Conservation (phyloP, 1,140 invertebrate genomes). For the Leptonema lineaticorne region DNA sequence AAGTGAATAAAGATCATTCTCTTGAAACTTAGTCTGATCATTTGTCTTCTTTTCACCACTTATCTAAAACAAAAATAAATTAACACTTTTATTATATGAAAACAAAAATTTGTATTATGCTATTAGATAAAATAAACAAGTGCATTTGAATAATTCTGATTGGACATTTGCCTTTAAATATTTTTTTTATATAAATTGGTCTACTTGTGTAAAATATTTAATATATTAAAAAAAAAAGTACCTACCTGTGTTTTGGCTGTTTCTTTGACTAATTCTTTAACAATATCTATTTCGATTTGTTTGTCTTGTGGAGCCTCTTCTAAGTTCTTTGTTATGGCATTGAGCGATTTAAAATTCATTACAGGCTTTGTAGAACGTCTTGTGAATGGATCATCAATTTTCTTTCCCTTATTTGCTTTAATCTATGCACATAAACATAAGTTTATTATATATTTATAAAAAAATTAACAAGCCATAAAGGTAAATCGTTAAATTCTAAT, state of each 20-base stretch:
- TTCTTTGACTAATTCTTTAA: conserved; percentile 34
- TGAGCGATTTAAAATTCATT: conserved; percentile 72
- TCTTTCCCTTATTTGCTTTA: conserved; percentile 77
- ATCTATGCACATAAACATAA: conserved; percentile 50
- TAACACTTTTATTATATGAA: not conserved
- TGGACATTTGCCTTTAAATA: no score
- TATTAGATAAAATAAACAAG: no score
- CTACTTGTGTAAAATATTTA: no score
- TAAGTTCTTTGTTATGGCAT: conserved; percentile 51
- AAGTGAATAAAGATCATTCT: conserved; percentile 86
- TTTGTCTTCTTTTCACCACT: conserved; percentile 45
- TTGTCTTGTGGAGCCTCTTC: conserved; percentile 12
- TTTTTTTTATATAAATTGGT: no score
- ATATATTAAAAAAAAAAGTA: conserved; percentile 12
- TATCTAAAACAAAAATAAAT: conserved; percentile 18
- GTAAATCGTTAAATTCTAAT: not conserved
- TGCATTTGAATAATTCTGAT: no score
- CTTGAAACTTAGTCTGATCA: conserved; percentile 47
- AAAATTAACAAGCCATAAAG: not conserved
- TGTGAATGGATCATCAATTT: conserved; percentile 91
- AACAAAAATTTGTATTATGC: not conserved
- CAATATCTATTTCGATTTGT: conserved; percentile 9
- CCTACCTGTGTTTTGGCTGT: conserved; percentile 27
- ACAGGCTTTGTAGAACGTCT: conserved; percentile 86
- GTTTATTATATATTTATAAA: not conserved